Percentiles rank a stretch among this genome's conserved stretches.
phyloP scores from a whole-genome alignment of 2,797 vertebrate species.

The Amblyopsis hoosieri region DNA sequence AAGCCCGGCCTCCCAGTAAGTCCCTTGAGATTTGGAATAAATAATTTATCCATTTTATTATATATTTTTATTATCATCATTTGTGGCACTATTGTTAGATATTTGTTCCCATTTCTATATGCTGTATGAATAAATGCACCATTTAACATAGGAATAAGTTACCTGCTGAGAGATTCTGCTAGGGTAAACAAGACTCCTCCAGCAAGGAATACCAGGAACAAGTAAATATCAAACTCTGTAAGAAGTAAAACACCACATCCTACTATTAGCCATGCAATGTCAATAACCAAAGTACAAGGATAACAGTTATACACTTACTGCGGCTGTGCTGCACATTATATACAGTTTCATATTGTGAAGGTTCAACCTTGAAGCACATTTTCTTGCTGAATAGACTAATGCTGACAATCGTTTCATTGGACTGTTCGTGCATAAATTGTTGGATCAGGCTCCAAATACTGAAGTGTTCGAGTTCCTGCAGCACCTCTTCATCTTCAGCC shows the following conservation, averaged over 20 bases:
- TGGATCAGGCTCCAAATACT: conserved; percentile 81
- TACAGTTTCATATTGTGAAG: conserved; percentile 54
- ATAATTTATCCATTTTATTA: too few species aligned
- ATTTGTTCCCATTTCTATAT: too few species aligned
- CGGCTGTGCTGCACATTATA: conserved; percentile 79
- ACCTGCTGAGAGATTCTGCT: conserved; percentile 92
- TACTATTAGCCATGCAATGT: background rate
- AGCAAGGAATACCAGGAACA: conserved; percentile 87
- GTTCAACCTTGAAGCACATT: conserved; percentile 90
- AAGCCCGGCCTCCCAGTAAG: too few species aligned
- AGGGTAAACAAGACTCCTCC: conserved; percentile 86
- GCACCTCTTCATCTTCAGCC: conserved; percentile 85
- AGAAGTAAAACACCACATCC: conserved; percentile 10
- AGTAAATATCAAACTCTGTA: conserved; percentile 89
- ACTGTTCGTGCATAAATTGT: conserved; percentile 82
- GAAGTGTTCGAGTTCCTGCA: conserved; percentile 85
- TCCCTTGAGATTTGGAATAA: too few species aligned
- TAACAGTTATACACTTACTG: conserved; percentile 73
- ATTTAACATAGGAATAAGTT: conserved; percentile 14
- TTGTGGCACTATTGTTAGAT: too few species aligned
- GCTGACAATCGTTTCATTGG: conserved; percentile 88
- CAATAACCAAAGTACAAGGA: background rate
- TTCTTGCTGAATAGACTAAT: conserved; percentile 85
- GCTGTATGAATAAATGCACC: too few species aligned
- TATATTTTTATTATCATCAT: too few species aligned